Percentiles rank a stretch among this genome's conserved stretches.
These are phyloP conservation scores for Myxocyprinus asiaticus DNA, from an alignment of 2,113 vertebrate species.

Conservation along the genomic window DNA sequence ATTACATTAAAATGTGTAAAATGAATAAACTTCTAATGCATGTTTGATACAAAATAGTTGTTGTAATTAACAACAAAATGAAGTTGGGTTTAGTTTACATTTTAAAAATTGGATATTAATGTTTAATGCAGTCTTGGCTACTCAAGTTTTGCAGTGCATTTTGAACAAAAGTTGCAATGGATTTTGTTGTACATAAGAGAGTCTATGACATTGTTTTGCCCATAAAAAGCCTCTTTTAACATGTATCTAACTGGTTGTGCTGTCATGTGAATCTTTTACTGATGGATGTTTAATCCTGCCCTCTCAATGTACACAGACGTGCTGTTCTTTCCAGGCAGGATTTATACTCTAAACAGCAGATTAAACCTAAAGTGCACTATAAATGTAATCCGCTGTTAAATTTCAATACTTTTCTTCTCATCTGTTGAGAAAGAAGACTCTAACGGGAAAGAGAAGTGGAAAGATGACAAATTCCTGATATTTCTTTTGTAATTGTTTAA, in stretches of 20 bases:
- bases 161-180: not conserved
- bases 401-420: conserved; percentile 1
- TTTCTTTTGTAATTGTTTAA: not conserved
- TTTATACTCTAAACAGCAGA: conserved; percentile 39
- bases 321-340: conserved; percentile 16
- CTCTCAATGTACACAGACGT: not conserved
- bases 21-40: no score
- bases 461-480: not conserved
- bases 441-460: not conserved
- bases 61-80: no score
- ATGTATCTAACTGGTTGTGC: not conserved
- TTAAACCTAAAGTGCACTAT: conserved; percentile 24
- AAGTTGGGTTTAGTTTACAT: no score
- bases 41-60: no score
- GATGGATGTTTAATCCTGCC: conserved; percentile 37
- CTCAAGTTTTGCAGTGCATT: not conserved
- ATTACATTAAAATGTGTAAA: no score
- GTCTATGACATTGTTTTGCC: not conserved
- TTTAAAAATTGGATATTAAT: no score
- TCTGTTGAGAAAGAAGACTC: not conserved
- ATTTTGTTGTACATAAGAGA: not conserved
- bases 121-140: not conserved
- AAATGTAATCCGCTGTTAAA: conserved; percentile 31
- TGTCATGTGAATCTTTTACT: not conserved
- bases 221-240: not conserved